Conservation (phyloP, 2,888 invertebrate species). For the Pantelozetes paolii region DNA sequence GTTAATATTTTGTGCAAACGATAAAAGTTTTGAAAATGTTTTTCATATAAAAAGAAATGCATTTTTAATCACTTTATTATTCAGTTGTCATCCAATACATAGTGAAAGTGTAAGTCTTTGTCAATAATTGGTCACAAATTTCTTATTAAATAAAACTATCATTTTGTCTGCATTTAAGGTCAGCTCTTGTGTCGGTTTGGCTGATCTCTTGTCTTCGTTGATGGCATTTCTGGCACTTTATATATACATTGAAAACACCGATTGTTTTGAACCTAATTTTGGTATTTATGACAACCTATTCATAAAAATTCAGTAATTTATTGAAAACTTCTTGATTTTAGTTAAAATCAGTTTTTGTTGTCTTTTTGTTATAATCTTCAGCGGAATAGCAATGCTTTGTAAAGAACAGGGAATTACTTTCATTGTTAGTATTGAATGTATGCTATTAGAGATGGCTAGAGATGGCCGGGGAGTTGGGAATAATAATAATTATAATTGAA, state of each 20-base stretch:
- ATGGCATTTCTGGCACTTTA: constrained; percentile 69
- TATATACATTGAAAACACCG: constrained; percentile 57
- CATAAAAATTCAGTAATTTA: neutral
- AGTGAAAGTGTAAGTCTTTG: constrained; percentile 71
- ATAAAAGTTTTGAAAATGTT: neutral
- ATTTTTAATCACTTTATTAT: constrained; percentile 67
- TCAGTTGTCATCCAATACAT: constrained; percentile 88
- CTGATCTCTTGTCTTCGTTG: constrained; percentile 78
- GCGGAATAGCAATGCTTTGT: constrained; percentile 70
- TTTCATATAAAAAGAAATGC: constrained; percentile 53
- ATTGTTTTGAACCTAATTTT: neutral
- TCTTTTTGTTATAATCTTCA: constrained; percentile 50
- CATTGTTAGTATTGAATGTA: constrained; percentile 65
- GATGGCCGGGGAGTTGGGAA: too few species aligned
- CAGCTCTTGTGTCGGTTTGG: constrained; percentile 84
- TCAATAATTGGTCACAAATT: too few species aligned
- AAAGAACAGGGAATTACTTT: constrained; percentile 91
- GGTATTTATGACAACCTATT: neutral
- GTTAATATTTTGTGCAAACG: neutral
- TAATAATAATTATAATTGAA: too few species aligned
- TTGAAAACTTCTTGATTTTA: neutral
- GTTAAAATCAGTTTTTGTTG: neutral
- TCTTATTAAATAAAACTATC: too few species aligned
- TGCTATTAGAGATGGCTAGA: too few species aligned
- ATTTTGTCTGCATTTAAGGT: too few species aligned